phyloP scores from a whole-genome alignment of 2,113 vertebrate species.

The Loxodonta africana region DNA sequence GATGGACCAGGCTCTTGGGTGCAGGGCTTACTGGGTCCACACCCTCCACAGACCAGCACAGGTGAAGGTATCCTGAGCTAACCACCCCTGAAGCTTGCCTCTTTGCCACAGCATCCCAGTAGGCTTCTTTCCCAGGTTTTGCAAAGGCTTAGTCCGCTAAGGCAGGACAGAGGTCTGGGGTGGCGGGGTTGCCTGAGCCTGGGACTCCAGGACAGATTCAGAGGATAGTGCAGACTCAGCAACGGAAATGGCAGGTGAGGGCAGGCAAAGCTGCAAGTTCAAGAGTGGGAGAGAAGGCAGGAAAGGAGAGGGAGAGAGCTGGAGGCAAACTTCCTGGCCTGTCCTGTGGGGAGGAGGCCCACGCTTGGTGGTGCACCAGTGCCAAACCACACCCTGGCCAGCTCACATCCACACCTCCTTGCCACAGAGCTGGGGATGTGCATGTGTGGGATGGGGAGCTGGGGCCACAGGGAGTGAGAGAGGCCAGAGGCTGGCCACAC shows the following conservation, averaged over 20 bases:
- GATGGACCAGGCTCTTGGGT: background rate
- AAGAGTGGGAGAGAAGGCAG: background rate
- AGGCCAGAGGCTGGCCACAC: background rate
- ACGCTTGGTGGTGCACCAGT: background rate
- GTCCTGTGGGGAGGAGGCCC: background rate
- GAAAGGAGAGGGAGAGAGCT: background rate
- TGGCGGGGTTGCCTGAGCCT: background rate
- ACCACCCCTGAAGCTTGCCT: background rate
- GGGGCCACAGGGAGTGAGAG: background rate
- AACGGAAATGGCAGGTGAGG: background rate
- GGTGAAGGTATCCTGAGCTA: background rate
- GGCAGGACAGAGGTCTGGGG: background rate
- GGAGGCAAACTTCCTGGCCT: background rate
- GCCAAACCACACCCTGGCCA: constrained; percentile 47
- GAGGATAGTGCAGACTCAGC: background rate
- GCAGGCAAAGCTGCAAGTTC: background rate
- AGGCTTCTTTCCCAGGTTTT: background rate
- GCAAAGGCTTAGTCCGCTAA: background rate
- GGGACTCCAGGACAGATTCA: background rate
- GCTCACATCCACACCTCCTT: background rate
- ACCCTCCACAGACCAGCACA: background rate
- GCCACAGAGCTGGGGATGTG: background rate
- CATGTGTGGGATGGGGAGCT: no score
- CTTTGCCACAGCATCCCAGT: background rate
- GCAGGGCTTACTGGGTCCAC: background rate